These are phyloP conservation scores for Sebastes cheni DNA, from an alignment of 2,797 vertebrate genomes.

Conservation along the genomic window DNA sequence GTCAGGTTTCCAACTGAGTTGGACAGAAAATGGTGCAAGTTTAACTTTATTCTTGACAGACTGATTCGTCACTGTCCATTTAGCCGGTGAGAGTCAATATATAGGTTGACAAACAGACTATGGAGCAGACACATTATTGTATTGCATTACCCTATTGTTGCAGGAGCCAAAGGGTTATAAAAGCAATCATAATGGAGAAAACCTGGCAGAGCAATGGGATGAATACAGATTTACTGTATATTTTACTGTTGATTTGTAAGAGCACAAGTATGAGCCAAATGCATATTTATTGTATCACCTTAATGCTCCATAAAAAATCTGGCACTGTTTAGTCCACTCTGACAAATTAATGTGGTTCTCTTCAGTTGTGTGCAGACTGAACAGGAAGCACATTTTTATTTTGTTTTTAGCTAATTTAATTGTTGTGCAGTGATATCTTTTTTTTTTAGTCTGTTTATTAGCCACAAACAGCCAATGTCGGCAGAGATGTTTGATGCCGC, in stretches of 20 bases:
- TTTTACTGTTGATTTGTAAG: background rate
- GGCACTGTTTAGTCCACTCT: background rate
- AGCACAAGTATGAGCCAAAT: background rate
- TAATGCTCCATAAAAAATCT: background rate
- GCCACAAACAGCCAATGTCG: background rate
- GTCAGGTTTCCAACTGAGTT: slow-evolving; percentile 18
- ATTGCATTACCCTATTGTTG: background rate
- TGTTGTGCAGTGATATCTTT: background rate
- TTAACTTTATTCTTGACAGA: slow-evolving; percentile 15
- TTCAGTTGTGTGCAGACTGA: background rate
- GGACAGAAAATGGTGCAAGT: slow-evolving; percentile 22
- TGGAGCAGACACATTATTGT: background rate
- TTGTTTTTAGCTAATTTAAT: background rate
- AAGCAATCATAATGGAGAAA: background rate
- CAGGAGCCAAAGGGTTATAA: background rate
- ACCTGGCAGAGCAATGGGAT: background rate
- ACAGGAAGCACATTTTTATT: background rate
- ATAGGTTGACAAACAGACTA: background rate
- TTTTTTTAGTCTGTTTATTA: background rate
- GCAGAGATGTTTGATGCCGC: slow-evolving; percentile 7
- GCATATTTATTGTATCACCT: background rate
- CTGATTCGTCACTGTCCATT: slow-evolving; percentile 36
- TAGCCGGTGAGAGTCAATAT: background rate
- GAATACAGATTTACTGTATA: background rate
- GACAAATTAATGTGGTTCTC: background rate